These are phyloP conservation scores for Parauchenoglanis punctatus DNA, from an alignment of 2,797 vertebrate species.

Conservation along the genomic window DNA sequence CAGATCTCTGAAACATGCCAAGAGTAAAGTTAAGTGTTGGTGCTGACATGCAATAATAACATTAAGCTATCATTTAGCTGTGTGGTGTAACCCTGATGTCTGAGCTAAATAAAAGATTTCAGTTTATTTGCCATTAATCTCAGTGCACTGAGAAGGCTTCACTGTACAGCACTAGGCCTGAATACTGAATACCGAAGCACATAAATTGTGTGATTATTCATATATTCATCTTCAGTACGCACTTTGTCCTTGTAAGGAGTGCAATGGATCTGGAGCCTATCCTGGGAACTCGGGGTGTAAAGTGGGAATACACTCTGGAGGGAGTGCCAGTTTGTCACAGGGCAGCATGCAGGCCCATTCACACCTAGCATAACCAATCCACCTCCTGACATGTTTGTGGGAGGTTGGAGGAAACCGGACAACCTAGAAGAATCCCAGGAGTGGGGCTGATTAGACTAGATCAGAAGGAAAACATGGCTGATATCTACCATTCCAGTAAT, in stretches of 20 bases:
- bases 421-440: not conserved
- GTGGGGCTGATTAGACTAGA: no score
- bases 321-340: not conserved
- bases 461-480: not conserved
- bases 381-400: not conserved
- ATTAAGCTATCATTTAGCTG: constrained; percentile 24
- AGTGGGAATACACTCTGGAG: not conserved
- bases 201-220: constrained; percentile 1
- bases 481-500: not conserved
- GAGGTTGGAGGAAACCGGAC: not conserved
- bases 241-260: not conserved
- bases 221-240: not conserved
- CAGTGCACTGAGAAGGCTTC: not conserved
- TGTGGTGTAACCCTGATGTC: constrained; percentile 4
- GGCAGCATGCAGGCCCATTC: no score
- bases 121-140: not conserved
- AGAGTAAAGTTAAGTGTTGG: not conserved
- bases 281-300: not conserved
- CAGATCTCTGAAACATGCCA: not conserved
- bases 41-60: constrained; percentile 32
- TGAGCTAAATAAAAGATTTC: not conserved
- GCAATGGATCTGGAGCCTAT: not conserved
- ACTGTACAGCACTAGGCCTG: constrained; percentile 1
- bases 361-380: not conserved
- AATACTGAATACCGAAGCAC: constrained; percentile 2